phyloP scores from a whole-genome alignment of 2,888 invertebrate genomes.

The Hermodice carunculata region DNA sequence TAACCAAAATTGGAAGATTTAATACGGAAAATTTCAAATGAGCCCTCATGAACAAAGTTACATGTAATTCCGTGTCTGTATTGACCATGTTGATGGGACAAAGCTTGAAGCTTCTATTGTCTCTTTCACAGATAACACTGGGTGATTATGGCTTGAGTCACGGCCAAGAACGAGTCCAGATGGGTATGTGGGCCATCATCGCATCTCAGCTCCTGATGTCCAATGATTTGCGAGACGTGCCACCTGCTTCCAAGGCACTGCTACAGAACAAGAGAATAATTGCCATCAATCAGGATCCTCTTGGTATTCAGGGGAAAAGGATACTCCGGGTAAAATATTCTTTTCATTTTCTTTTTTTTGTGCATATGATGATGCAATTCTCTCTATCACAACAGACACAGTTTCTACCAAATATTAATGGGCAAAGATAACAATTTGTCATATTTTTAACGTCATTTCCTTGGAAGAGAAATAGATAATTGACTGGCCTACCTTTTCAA shows the following conservation, averaged over 20 bases:
- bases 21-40: too few species aligned
- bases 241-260: conserved; percentile 90
- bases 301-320: conserved; percentile 91
- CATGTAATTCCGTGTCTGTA: too few species aligned
- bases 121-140: conserved; percentile 81
- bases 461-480: too few species aligned
- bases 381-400: too few species aligned
- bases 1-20: neutral
- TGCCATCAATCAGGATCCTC: conserved; percentile 91
- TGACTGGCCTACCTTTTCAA: too few species aligned
- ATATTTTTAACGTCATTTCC: too few species aligned
- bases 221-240: conserved; percentile 88
- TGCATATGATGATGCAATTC: too few species aligned
- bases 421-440: too few species aligned
- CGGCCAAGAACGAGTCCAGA: conserved; percentile 94
- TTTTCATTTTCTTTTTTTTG: neutral
- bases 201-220: conserved; percentile 96
- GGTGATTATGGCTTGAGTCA: conserved; percentile 95
- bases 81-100: too few species aligned
- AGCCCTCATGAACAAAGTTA: too few species aligned
- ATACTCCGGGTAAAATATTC: conserved; percentile 65
- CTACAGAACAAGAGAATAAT: conserved; percentile 92
- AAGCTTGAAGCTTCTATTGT: neutral
- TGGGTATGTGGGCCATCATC: conserved; percentile 95
- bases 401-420: too few species aligned